Evolutionary conservation across 2,113 vertebrate genomes (phyloP).

Genomic region (Columba livia): DNA sequence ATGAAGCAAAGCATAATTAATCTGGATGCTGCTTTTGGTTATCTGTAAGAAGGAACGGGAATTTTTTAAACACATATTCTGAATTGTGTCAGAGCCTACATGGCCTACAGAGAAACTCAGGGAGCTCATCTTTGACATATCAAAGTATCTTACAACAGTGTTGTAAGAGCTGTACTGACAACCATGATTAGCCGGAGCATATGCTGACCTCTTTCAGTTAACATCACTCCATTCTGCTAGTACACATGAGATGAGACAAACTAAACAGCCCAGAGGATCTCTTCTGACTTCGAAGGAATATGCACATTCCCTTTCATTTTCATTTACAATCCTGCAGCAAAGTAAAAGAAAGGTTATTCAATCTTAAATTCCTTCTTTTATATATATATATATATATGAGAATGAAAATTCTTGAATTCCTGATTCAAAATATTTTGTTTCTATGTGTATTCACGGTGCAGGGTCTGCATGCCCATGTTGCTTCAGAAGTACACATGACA

Average conservation of each 20-base stretch:
- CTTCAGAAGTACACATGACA: neutral
- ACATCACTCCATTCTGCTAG: neutral
- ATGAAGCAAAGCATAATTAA: constrained; percentile 37
- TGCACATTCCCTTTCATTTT: neutral
- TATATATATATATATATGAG: too few species aligned
- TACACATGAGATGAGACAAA: neutral
- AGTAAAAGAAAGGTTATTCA: neutral
- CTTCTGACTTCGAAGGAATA: neutral
- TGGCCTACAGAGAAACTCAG: constrained; percentile 10
- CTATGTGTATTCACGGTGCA: neutral
- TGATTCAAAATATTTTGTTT: neutral
- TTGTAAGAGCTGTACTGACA: constrained; percentile 12
- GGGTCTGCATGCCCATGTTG: neutral
- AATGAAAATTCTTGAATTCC: too few species aligned
- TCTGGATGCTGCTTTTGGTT: neutral
- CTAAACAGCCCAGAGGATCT: neutral
- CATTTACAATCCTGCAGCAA: neutral
- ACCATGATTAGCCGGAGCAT: constrained; percentile 2
- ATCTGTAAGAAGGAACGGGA: neutral
- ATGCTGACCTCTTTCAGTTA: constrained; percentile 45
- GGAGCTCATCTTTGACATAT: neutral
- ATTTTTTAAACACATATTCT: neutral
- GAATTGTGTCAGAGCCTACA: neutral
- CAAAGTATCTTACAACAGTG: neutral
- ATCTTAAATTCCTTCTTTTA: neutral